A percentile compares a stretch with the other conserved stretches of the same genome.
phyloP scores from a whole-genome alignment of 2,797 vertebrate species.

The Enteromius viviparus region DNA sequence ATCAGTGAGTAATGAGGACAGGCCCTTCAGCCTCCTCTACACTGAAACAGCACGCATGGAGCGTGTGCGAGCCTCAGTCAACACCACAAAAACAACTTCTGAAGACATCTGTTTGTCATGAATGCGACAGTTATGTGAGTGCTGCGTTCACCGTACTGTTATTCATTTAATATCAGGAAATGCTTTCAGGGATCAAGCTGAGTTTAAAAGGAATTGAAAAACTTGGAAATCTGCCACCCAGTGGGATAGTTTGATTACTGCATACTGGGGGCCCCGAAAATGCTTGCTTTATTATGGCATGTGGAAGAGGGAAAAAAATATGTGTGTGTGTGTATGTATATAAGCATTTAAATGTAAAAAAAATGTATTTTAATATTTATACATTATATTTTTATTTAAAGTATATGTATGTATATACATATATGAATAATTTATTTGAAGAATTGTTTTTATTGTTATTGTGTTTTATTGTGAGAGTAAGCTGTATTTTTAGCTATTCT shows the following conservation, averaged over 20 bases:
- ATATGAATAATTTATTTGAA: too few species aligned
- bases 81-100: slow-evolving; percentile 31
- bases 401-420: too few species aligned
- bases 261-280: slow-evolving; percentile 33
- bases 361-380: too few species aligned
- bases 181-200: slow-evolving; percentile 54
- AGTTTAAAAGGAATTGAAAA: slow-evolving; percentile 47
- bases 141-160: slow-evolving; percentile 54
- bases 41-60: slow-evolving; percentile 29
- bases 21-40: slow-evolving; percentile 16
- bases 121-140: slow-evolving; percentile 30
- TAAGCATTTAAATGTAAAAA: background rate
- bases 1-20: slow-evolving; percentile 20
- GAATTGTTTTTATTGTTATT: too few species aligned
- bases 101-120: slow-evolving; percentile 53
- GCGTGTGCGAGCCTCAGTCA: slow-evolving; percentile 18
- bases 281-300: background rate
- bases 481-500: too few species aligned
- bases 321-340: background rate
- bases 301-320: too few species aligned
- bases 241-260: slow-evolving; percentile 48
- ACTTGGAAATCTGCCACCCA: slow-evolving; percentile 53
- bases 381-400: too few species aligned
- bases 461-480: too few species aligned
- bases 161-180: slow-evolving; percentile 62